Evolutionary conservation across 2,888 invertebrate species (phyloP).

Genomic region (Proisotoma minuta): DNA sequence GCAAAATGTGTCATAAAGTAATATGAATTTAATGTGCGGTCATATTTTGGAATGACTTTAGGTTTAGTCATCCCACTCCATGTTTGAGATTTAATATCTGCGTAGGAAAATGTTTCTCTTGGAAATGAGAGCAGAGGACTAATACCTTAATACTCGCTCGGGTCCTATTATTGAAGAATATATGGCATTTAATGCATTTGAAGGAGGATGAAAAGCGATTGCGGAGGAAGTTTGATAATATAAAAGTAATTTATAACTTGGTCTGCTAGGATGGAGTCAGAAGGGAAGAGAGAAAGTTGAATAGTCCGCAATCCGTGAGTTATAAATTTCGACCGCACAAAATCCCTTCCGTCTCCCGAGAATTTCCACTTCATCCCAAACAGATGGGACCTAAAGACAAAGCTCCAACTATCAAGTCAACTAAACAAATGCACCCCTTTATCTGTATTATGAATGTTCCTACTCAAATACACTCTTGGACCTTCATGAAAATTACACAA

Average conservation of each 20-base stretch:
- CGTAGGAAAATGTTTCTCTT: background rate
- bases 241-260: slow-evolving; percentile 16
- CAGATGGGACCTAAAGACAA: slow-evolving; percentile 41
- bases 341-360: slow-evolving; percentile 44
- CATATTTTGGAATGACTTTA: slow-evolving; percentile 4
- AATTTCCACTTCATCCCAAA: slow-evolving; percentile 47
- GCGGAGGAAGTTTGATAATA: slow-evolving; percentile 7
- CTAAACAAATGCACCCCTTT: too few species aligned
- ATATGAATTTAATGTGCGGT: slow-evolving; percentile 14
- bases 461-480: too few species aligned
- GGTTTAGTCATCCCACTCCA: background rate
- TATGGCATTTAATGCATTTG: slow-evolving; percentile 9
- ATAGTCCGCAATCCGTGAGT: slow-evolving; percentile 46
- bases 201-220: slow-evolving; percentile 1
- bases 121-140: slow-evolving; percentile 5
- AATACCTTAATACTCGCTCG: slow-evolving; percentile 16
- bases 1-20: slow-evolving; percentile 19
- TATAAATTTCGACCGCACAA: slow-evolving; percentile 48
- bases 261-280: background rate
- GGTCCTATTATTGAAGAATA: slow-evolving; percentile 13
- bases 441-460: too few species aligned
- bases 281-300: slow-evolving; percentile 33
- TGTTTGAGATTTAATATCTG: slow-evolving; percentile 3
- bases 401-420: too few species aligned
- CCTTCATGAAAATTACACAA: too few species aligned